Base-by-base conservation (phyloP, 2,113 vertebrate genomes). In the Otocyon megalotis region DNA sequence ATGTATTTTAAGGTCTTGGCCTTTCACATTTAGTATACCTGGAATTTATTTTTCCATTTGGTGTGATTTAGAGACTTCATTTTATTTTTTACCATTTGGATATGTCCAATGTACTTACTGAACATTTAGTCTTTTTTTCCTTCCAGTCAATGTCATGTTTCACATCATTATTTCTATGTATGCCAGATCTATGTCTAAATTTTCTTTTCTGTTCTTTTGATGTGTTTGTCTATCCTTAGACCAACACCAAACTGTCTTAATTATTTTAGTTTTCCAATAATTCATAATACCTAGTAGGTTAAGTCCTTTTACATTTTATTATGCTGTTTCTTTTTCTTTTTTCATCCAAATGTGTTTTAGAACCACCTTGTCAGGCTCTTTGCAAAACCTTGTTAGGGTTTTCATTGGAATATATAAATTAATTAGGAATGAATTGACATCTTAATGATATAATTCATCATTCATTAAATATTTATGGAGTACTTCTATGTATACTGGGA, bases 241-340 rank as follows among this genome's bases (percentile, higher is more conserved):
- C 82, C n/a, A 84, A 43, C 16, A 85, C 69, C 22, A 90, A 60
- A 53, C 69, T 92, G 37, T 71, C 53, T 56, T 87, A 65, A 77
- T 89, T 76, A 26, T 62, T 92, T 94, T 86, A 56, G 72, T 10
- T 93, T 93, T 85, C 48, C 56, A 89, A 16, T 88, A 96, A 80
- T 80, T 85, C n/a, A 72, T 79, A 72, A 8, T 94, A 76, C 69
- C 19, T 88, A 26, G 56, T 93, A 79, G 56, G 10, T 12, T 94
- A 94, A 94, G 65, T 87, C 19, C 26, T 43, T 92, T 60, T 71
- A 83, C 28, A 65, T 72, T 92, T 92, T 92, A 54, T 54, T 81
- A 62, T 53, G 8, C 54, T 71, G 19, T 82, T 48, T 58, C 67
- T 35, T 53, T 37, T 74, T 71, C 77, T 28, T 83, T 88, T 32